Conservation (phyloP, 2,113 vertebrate species). For the Myodes glareolus region DNA sequence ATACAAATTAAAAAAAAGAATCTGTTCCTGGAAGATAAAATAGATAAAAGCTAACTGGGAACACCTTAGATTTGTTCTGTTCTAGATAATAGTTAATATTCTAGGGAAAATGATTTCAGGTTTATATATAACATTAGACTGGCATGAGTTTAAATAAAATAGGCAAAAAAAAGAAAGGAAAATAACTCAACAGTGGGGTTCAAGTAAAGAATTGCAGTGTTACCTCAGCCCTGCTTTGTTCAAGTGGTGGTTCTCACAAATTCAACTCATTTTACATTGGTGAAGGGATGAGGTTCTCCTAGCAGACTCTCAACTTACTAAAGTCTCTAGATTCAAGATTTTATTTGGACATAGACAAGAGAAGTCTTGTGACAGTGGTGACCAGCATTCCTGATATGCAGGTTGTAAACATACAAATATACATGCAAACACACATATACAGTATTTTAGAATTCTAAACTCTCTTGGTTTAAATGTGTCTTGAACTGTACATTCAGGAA, state of each 20-base stretch:
- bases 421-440: not conserved
- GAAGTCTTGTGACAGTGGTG: not conserved
- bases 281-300: not conserved
- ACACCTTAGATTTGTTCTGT: not conserved
- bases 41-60: not conserved
- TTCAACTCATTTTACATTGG: not conserved
- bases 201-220: not conserved
- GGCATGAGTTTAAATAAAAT: not conserved
- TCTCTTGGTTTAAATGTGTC: slow-evolving; percentile 10
- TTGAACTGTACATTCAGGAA: slow-evolving; percentile 1
- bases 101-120: not conserved
- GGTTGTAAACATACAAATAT: not conserved
- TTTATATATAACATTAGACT: not conserved
- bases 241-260: not conserved
- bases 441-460: not conserved
- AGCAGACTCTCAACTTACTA: not conserved
- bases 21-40: not conserved
- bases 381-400: not conserved
- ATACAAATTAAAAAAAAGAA: no score
- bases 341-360: not conserved
- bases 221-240: not conserved
- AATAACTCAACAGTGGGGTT: not conserved
- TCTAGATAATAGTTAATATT: slow-evolving; percentile 44
- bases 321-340: not conserved
- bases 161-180: not conserved